Evolutionary conservation across 2,888 invertebrate genomes (phyloP).

Genomic region (Fragum fragum): DNA sequence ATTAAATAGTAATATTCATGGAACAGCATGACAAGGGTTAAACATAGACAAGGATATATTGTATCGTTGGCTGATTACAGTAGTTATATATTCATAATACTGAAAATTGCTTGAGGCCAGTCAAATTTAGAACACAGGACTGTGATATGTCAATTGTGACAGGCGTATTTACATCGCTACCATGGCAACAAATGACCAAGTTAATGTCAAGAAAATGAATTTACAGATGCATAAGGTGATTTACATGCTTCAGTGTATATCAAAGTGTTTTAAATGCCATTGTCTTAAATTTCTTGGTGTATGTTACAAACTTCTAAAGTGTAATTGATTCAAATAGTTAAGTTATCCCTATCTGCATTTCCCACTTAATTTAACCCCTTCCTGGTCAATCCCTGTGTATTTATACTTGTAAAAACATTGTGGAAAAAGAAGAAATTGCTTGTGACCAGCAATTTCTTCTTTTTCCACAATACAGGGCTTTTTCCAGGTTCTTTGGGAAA

Average conservation of each 20-base stretch:
- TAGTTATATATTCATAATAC: conserved; percentile 14
- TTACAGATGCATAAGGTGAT: background rate
- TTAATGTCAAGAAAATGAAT: conserved; percentile 2
- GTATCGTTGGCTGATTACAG: background rate
- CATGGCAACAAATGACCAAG: conserved; percentile 29
- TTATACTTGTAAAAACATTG: too few species aligned
- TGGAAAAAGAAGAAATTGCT: too few species aligned
- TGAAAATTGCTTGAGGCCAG: conserved; percentile 12
- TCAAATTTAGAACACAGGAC: conserved; percentile 6
- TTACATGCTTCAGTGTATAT: background rate
- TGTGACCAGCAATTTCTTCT: too few species aligned
- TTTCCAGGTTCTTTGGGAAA: too few species aligned
- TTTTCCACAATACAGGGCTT: too few species aligned
- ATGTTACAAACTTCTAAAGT: too few species aligned
- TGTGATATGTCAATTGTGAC: conserved; percentile 9
- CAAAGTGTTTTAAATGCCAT: background rate
- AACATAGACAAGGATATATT: background rate
- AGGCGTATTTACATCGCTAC: conserved; percentile 20
- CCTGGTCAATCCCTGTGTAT: too few species aligned
- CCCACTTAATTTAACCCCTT: too few species aligned
- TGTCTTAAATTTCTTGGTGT: background rate
- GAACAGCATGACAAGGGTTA: too few species aligned
- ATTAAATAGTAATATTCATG: too few species aligned
- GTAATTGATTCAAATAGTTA: too few species aligned
- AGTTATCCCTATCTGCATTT: too few species aligned